phyloP scores from a whole-genome alignment of 2,113 vertebrate species.

The Mesocricetus auratus region DNA sequence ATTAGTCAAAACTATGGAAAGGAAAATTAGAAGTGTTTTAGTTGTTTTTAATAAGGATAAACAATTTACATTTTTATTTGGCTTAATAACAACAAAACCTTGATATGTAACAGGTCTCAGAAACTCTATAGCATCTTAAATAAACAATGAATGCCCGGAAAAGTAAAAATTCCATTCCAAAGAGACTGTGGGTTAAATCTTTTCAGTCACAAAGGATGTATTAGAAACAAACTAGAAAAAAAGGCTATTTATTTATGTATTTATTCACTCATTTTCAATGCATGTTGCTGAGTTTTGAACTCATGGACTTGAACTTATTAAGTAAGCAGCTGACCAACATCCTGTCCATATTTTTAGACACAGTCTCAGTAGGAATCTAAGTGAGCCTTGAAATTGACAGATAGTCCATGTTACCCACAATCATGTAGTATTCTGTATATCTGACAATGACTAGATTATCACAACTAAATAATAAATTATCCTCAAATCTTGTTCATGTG shows the following conservation, averaged over 20 bases:
- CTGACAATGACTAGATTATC: neutral
- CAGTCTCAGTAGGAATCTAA: neutral
- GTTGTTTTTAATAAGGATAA: neutral
- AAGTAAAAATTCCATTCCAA: neutral
- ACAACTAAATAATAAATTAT: neutral
- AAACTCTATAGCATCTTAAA: neutral
- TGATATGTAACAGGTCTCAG: neutral
- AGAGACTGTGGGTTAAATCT: neutral
- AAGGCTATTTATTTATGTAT: neutral
- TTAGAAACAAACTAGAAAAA: neutral
- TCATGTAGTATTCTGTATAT: too few species aligned
- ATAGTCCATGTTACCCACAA: neutral
- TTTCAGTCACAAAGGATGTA: neutral
- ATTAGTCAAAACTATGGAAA: neutral
- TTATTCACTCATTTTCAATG: neutral
- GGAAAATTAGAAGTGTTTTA: neutral
- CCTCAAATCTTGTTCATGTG: neutral
- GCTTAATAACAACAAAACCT: neutral
- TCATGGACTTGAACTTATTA: neutral
- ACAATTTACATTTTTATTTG: neutral
- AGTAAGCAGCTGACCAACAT: neutral
- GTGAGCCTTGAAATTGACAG: neutral
- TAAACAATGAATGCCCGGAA: neutral
- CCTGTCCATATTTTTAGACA: neutral
- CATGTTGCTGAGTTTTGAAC: neutral